Evolutionary conservation across 2,888 invertebrate genomes (phyloP).

Genomic region (Selenia dentaria): DNA sequence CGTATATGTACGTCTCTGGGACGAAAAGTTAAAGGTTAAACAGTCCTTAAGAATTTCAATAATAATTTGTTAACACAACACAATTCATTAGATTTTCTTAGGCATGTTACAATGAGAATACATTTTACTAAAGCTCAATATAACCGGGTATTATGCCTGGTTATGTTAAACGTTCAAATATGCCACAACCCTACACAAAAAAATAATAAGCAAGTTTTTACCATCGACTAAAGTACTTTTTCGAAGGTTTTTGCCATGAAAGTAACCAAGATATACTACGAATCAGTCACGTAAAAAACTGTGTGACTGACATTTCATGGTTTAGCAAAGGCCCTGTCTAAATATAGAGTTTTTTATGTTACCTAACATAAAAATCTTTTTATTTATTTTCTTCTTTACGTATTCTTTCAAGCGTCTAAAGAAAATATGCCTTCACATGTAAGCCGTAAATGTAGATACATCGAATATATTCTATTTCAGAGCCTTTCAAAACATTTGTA

Average conservation of each 20-base stretch:
- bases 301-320: constrained; percentile 21
- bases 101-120: too few species aligned
- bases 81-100: too few species aligned
- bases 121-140: too few species aligned
- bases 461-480: constrained; percentile 5
- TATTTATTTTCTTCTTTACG: constrained; percentile 11
- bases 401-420: constrained; percentile 7
- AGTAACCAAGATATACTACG: too few species aligned
- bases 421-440: constrained; percentile 7
- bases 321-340: constrained; percentile 19
- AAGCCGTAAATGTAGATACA: constrained; percentile 9
- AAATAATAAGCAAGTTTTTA: constrained; percentile 15
- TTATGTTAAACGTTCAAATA: too few species aligned
- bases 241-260: too few species aligned
- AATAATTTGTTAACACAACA: too few species aligned
- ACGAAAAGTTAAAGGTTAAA: too few species aligned
- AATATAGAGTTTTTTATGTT: constrained; percentile 24
- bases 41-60: too few species aligned
- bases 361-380: constrained; percentile 13
- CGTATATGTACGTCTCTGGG: too few species aligned
- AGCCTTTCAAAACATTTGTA: constrained; percentile 2
- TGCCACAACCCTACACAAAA: not conserved
- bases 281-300: constrained; percentile 17
- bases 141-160: too few species aligned
- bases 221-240: too few species aligned